Conservation (phyloP, 2,888 invertebrate genomes). For the Elysia crispata region DNA sequence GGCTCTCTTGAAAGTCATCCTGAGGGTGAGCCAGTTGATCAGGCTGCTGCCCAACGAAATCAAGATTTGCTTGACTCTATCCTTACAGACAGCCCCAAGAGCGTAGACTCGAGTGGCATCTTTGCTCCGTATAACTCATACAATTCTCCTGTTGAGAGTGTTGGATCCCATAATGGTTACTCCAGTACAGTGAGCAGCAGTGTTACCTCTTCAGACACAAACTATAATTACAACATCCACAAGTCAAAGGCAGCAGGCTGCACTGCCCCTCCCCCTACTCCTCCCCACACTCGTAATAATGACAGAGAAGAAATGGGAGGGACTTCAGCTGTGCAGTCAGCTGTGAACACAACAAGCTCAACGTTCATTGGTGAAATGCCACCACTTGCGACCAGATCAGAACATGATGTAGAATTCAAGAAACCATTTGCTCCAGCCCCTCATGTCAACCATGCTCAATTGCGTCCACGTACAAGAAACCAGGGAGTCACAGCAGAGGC, state of each 20-base stretch:
- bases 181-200: slow-evolving; percentile 53
- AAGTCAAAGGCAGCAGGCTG: background rate
- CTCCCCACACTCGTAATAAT: background rate
- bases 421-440: slow-evolving; percentile 41
- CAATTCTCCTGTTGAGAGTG: slow-evolving; percentile 48
- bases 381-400: background rate
- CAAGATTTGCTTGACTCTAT: slow-evolving; percentile 63
- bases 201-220: slow-evolving; percentile 45
- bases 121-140: slow-evolving; percentile 69
- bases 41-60: background rate
- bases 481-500: slow-evolving; percentile 40
- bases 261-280: slow-evolving; percentile 23
- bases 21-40: background rate
- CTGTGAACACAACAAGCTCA: background rate
- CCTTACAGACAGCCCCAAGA: slow-evolving; percentile 70
- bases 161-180: slow-evolving; percentile 54
- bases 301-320: too few species aligned
- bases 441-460: background rate
- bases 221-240: background rate
- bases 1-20: too few species aligned
- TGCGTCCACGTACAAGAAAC: slow-evolving; percentile 19
- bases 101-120: slow-evolving; percentile 69
- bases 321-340: too few species aligned
- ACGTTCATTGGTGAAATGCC: background rate
- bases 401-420: slow-evolving; percentile 18